Evolutionary conservation across 2,888 invertebrate genomes (phyloP), one percentile per base, ranked within the genome.

Genomic region (Leptinotarsa haldemani): DNA sequence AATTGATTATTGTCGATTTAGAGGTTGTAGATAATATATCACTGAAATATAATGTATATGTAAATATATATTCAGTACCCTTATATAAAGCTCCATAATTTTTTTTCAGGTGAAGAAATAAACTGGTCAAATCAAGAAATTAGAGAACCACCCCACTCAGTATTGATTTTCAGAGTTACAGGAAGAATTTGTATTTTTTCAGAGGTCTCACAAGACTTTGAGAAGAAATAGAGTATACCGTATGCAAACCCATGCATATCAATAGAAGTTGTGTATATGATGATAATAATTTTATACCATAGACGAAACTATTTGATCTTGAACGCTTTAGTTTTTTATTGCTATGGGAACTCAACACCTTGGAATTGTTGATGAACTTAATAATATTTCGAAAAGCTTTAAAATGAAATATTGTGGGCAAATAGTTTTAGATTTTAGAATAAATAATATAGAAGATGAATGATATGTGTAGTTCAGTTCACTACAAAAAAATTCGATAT

Each of bases 261-360:
- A 52, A 73, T 73, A 69, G 63, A 56, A 73, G 47, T 53, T 73
- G 52, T 72, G 50, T 69, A 72, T 69, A 69, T 73, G 72, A 65
- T 73, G 48, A 68, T 72, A 69, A 73, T 73, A 69, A 69, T 73
- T 73, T 73, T 73, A 22, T 73, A 73, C 72, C 16, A 25, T 65
- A 65, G 69, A 50, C 63, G 63, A 73, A 68, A 63, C 40, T 65
- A 52, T 40, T 47, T 65, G 47, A 18, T 50, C 22, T 25, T 73
- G 72, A 69, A 52, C 16, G 69, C 69, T 69, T 65, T 47, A n/a
- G 25, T 50, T 15, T 69, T 66, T 20, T 13, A 25, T 22, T 25
- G 9, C 9, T n/a, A 40, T 25, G 61, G 40, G n/a, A 61, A 61
- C n/a, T 16, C 61, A 61, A 40, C 40, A 40, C 30, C 40, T 18